Conservation (phyloP, 2,113 vertebrate species). For the Amazona vittata region DNA sequence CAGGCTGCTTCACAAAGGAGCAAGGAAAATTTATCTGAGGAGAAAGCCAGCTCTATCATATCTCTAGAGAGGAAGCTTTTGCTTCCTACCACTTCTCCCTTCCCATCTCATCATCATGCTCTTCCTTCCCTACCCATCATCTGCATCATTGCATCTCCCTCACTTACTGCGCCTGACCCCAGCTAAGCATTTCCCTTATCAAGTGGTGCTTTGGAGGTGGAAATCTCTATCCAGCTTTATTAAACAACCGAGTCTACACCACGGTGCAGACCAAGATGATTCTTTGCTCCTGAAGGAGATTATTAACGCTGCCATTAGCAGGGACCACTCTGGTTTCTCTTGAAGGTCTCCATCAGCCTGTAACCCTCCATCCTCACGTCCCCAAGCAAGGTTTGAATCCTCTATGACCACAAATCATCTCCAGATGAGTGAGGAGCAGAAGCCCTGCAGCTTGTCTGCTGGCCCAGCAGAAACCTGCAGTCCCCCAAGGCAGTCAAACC, state of each 20-base stretch:
- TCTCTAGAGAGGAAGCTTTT: neutral
- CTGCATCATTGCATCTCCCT: neutral
- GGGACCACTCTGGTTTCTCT: neutral
- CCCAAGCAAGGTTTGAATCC: neutral
- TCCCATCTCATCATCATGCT: neutral
- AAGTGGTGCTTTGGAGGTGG: neutral
- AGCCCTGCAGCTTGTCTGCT: neutral
- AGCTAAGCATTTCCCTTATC: neutral
- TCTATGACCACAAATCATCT: rapidly evolving
- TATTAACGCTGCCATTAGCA: neutral
- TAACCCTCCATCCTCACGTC: rapidly evolving
- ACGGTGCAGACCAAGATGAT: rapidly evolving
- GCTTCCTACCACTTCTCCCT: neutral
- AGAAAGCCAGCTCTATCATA: neutral
- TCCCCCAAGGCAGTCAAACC: neutral
- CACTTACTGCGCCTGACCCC: neutral
- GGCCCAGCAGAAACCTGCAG: neutral
- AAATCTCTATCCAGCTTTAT: neutral
- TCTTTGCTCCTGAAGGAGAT: neutral
- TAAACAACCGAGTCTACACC: neutral
- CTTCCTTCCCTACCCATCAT: neutral
- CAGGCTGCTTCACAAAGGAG: neutral
- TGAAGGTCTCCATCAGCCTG: neutral
- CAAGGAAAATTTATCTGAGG: neutral
- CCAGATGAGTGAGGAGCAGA: neutral